Evolutionary conservation across 2,797 vertebrate species (phyloP).

Genomic region (Clamator glandarius): DNA sequence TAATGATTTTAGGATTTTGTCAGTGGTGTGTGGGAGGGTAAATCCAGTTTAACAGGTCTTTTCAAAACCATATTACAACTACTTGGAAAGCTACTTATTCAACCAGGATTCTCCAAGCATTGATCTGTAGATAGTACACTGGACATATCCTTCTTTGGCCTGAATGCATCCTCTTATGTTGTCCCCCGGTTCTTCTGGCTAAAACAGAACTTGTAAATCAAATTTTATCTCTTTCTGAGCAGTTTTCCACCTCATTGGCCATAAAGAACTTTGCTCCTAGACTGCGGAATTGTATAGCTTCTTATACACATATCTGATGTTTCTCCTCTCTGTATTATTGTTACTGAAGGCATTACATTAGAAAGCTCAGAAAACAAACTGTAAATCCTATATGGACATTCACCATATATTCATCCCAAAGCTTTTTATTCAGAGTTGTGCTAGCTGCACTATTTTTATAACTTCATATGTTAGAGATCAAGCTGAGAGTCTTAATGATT

Average conservation of each 20-base stretch:
- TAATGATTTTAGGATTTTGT: neutral
- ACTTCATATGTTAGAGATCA: neutral
- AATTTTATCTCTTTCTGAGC: neutral
- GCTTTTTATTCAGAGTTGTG: neutral
- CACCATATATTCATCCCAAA: neutral
- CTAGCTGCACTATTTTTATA: neutral
- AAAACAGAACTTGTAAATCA: neutral
- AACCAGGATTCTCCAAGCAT: neutral
- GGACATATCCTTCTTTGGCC: neutral
- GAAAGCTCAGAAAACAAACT: neutral
- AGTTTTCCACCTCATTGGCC: neutral
- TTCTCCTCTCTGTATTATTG: neutral
- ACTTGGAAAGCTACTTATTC: neutral
- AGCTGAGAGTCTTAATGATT: neutral
- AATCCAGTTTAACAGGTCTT: neutral
- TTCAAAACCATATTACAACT: neutral
- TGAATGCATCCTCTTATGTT: neutral
- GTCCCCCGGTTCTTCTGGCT: neutral
- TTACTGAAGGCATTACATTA: neutral
- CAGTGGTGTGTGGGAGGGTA: neutral
- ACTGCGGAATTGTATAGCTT: neutral
- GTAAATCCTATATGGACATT: neutral
- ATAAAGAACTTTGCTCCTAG: neutral
- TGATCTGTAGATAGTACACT: rapidly evolving
- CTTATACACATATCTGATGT: neutral